Base-by-base conservation (phyloP, 1,140 invertebrate species). In the Coenobita brevimanus region DNA sequence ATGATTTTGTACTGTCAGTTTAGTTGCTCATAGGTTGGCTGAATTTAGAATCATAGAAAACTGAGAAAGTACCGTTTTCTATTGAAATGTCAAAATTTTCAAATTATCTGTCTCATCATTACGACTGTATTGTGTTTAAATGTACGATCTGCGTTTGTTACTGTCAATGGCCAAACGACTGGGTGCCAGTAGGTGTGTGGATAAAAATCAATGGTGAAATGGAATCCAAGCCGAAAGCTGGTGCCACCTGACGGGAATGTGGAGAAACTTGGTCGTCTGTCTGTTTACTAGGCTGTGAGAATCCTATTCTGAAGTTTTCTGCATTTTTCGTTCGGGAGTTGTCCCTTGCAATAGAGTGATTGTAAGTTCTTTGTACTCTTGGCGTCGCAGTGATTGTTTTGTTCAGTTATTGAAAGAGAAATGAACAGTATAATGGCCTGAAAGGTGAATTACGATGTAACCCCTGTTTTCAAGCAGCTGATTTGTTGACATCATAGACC, bases 401-500 rank as follows among this genome's bases (percentile, higher is more conserved):
- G 33, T 1, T 38, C 13, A 36, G 0, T 21, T 15, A 13, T 3
- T 24, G 33, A 4, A 0, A 6, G 8, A 21, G 33, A 79, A 17
- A 30, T 33, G 2, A 33, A 27, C 33, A 57, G 38, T 27, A 24
- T 21, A 79, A 57, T n/a, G 33, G n/a, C 17, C 30, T 57, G 60
- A 79, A 57, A 43, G 75, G 21, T 79, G 54, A 79, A 79, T 60
- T 79, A 78, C 54, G 73, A 76, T 57, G 75, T 79, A 43, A 79
- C 60, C 75, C 30, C 38, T 79, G 75, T 79, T 76, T 41, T 50
- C 46, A 50, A 54, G 75, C 75, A 79, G 75, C 75, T 79, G 75
- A 79, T 79, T 79, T 79, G 75, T 79, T 79, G 75, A 79, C 75
- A 79, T 79, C 24, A 33, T 13, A 76, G 73, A 57, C 46, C n/a